phyloP scores from a whole-genome alignment of 2,113 vertebrate species.

The Stictonetta naevosa region DNA sequence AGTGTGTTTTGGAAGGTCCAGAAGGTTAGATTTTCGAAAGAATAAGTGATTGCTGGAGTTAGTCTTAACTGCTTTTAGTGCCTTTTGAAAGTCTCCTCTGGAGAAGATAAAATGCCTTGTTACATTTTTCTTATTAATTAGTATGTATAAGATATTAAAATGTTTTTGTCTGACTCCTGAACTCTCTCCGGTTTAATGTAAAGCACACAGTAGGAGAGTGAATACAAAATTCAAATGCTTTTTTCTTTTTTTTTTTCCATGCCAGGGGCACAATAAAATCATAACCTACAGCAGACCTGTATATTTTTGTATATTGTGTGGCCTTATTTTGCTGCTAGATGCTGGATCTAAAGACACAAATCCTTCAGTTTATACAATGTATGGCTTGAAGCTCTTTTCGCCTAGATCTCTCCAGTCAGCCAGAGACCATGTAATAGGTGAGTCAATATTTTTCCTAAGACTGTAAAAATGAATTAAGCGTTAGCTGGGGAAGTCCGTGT shows the following conservation, averaged over 20 bases:
- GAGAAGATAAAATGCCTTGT: constrained; percentile 1
- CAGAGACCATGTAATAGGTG: constrained; percentile 90
- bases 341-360: constrained; percentile 83
- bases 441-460: constrained; percentile 61
- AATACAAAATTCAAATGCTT: not conserved
- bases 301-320: constrained; percentile 95
- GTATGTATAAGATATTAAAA: constrained; percentile 17
- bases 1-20: not conserved
- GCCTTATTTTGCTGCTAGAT: constrained; percentile 95
- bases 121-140: constrained; percentile 9
- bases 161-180: not conserved
- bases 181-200: not conserved
- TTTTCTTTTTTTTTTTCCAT: constrained; percentile 20
- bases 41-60: not conserved
- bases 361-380: constrained; percentile 85
- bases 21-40: not conserved
- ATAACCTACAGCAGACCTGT: constrained; percentile 94
- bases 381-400: constrained; percentile 89
- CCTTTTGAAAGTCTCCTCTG: constrained; percentile 11
- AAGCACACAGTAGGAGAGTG: not conserved
- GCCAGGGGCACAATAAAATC: constrained; percentile 95
- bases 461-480: not conserved
- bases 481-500: not conserved
- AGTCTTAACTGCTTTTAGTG: not conserved
- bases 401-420: constrained; percentile 81